Conservation (phyloP, 2,888 invertebrate species). For the Conomelus anceps region DNA sequence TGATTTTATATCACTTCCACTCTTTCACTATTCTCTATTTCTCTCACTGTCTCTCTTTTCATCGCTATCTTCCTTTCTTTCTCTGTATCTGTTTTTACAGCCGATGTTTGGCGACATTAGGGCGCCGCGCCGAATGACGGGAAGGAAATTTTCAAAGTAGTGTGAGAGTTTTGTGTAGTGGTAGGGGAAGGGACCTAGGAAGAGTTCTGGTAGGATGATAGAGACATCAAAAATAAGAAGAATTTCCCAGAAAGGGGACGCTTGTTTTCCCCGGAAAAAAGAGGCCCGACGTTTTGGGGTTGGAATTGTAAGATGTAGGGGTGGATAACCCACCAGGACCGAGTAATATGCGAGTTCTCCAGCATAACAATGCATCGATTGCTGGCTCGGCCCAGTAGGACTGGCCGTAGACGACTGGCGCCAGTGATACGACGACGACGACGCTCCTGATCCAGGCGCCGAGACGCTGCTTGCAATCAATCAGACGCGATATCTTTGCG, state of each 20-base stretch:
- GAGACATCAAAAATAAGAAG: not conserved
- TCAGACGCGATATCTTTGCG: not conserved
- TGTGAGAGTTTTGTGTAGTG: not conserved
- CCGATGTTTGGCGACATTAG: not conserved
- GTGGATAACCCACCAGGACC: not conserved
- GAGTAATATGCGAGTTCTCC: not conserved
- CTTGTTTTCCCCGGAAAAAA: not conserved
- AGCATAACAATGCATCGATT: not conserved
- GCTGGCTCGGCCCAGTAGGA: too few relatives aligned
- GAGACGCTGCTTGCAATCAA: not conserved
- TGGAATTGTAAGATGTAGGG: too few relatives aligned
- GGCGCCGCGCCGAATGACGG: not conserved
- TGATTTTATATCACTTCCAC: not conserved
- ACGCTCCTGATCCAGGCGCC: not conserved
- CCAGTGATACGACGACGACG: not conserved
- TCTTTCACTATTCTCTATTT: not conserved
- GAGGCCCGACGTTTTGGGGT: too few relatives aligned
- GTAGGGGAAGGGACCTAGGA: not conserved
- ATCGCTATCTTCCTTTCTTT: not conserved
- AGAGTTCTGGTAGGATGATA: not conserved
- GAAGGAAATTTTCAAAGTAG: not conserved
- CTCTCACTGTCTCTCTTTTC: not conserved
- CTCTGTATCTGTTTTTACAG: not conserved
- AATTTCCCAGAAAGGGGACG: not conserved
- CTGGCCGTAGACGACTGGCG: not conserved